Percentiles rank a stretch among this genome's conserved stretches.
Evolutionary conservation across 2,888 invertebrate species (phyloP).

Genomic region (Galeruca laticollis): DNA sequence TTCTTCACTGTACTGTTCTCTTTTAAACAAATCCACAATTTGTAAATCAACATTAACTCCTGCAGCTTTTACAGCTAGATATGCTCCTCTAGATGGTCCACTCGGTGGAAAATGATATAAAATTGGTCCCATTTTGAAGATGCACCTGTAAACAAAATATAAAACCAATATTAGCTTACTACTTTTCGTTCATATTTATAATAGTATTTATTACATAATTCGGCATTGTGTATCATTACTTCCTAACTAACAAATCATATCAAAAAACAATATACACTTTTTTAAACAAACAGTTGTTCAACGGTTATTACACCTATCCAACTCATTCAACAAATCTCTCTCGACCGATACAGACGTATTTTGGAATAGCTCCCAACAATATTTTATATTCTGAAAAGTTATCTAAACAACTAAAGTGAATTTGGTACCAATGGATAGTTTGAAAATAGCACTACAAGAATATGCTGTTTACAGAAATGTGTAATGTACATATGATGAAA

Average conservation of each 20-base stretch:
- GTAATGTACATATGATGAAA: no score
- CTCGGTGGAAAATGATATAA: slow-evolving; percentile 29
- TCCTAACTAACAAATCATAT: not conserved
- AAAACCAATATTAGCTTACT: not conserved
- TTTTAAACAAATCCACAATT: slow-evolving; percentile 70
- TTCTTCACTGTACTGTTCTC: slow-evolving; percentile 71
- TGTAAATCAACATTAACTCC: slow-evolving; percentile 70
- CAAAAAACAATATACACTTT: not conserved
- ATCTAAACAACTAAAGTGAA: no score
- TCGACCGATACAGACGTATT: no score
- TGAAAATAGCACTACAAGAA: no score
- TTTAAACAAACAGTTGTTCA: not conserved
- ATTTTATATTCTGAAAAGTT: no score
- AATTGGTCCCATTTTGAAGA: slow-evolving; percentile 7
- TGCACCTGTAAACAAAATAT: not conserved
- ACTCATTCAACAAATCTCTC: no score
- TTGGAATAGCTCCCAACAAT: no score
- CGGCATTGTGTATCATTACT: not conserved
- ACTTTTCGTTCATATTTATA: not conserved
- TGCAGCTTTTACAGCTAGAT: slow-evolving; percentile 72
- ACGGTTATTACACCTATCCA: no score
- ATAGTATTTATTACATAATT: not conserved
- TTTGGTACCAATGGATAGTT: no score
- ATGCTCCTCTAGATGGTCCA: slow-evolving; percentile 72
- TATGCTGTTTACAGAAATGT: no score